Evolutionary conservation across 2,797 vertebrate genomes (phyloP), one percentile per base, ranked within the genome.

Genomic region (Chrosomus eos): DNA sequence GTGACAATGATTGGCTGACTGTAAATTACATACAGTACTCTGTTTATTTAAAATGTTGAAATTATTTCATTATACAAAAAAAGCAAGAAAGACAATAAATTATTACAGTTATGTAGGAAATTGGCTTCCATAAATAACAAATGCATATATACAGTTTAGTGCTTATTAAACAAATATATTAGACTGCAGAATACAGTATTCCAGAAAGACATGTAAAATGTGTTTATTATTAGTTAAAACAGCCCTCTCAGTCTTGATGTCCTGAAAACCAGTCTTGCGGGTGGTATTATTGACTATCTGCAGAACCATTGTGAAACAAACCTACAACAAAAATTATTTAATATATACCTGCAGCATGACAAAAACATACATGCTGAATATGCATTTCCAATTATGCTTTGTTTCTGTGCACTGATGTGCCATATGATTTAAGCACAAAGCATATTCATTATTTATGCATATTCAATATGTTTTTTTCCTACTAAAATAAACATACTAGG

Each of bases 231-330:
- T 40, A 77, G 36, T 40, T 33, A 45, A 55, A 77, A 70, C 64
- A 78, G 62, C 36, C 19, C 38, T 36, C 51, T 8, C 13, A 7
- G 2, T 70, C 58, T 45, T 43, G 51, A 58, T 78, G 51, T 8
- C 51, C 48, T 33, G 8, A 55, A 72, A 83, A 68, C 73, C 60
- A 55, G 62, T 70, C 74, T 77, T 60, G 1, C 62, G 40, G 19
- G 64, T 60, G 19, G 19, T 55, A 31, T 68, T 31, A 58, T 13
- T 66, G 48, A 76, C 1, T 77, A 68, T 84, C 68, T 70, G 36
- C 64, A 28, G 7, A 58, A 76, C 26, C 28, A 70, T 7, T 81
- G 23, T 36, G 45, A 83, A 66, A 68, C n/a, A 68, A 80, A 80
- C 21, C 19, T 26, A 62, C 21, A 53, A 55, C 33, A 40, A n/a